Evolutionary conservation across 2,797 vertebrate species (phyloP), one percentile per base, ranked within the genome.

Genomic region (Platalea minor): DNA sequence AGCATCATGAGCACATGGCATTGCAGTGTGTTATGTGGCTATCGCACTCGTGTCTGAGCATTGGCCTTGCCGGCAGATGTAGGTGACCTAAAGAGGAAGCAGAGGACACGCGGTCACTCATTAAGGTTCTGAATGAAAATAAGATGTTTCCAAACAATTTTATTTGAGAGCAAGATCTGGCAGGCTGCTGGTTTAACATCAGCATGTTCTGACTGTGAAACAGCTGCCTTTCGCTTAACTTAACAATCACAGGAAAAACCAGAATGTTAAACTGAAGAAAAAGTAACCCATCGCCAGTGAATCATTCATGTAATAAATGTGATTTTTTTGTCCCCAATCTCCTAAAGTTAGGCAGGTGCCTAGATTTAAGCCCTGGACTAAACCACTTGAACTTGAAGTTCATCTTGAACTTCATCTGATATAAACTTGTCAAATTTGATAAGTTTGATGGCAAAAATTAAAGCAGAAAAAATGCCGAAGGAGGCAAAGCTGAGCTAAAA

Each of bases 101-200:
- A 61, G 37, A 61, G 37, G 31, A 43, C 56, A 69, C 3, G 3
- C 0, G 0, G 25, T 50, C 29, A 33, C 31, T 74, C 37, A 9
- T 9, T 37, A 53, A 41, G 16, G 17, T 43, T 68, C 65, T 75
- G 26, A 84, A 86, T 10, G 5, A 63, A 88, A 91, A 26, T 10
- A 59, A 50, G 28, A 63, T 4, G 1, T n/a, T 68, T 73, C 19
- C n/a, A 72, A 75, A 69, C 18, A 35, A 75, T 24, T 65, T 50
- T 9, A 51, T 59, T 64, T 45, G 17, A 61, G 35, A 46, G 17
- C 5, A 78, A 64, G 51, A 51, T 63, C 25, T 17, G 13, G n/a
- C 8, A 81, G 50, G 15, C 46, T 83, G 25, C 11, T 74, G 28
- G 3, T 65, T 85, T 68, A 61, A 54, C 9, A 59, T 3, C 48